These are phyloP conservation scores for Erpornis zantholeuca DNA, from an alignment of 2,113 vertebrate genomes.

Conservation along the genomic window DNA sequence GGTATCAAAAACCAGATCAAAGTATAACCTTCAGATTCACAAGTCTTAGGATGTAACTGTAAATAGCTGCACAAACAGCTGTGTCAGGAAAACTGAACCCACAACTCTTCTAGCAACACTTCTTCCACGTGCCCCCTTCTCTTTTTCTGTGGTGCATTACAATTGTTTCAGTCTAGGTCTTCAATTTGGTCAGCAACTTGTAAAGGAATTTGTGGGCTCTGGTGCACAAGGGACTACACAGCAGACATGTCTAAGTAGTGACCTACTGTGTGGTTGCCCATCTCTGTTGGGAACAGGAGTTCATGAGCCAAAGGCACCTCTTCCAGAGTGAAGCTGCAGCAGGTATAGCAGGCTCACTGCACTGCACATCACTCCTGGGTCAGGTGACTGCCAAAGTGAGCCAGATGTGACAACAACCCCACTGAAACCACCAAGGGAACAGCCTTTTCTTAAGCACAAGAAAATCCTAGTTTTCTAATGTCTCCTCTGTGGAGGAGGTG, in stretches of 20 bases:
- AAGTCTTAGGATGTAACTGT: background rate
- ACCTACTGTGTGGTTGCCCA: accelerated
- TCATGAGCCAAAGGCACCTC: background rate
- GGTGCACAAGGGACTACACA: background rate
- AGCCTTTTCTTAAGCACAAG: background rate
- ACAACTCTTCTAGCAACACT: background rate
- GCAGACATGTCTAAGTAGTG: background rate
- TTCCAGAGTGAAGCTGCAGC: background rate
- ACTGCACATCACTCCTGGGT: background rate
- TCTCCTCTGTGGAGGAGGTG: background rate
- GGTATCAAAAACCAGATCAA: background rate
- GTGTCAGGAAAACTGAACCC: background rate
- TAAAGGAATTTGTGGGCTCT: background rate
- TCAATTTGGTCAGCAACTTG: background rate
- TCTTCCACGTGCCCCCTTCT: background rate
- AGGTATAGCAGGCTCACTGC: background rate
- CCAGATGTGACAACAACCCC: background rate
- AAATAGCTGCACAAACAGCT: background rate
- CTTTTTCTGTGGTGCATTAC: background rate
- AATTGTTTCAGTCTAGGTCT: background rate
- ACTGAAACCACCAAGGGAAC: background rate
- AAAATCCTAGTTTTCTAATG: background rate
- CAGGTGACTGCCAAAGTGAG: background rate
- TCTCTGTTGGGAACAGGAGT: background rate
- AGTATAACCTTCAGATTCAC: background rate